Conservation (phyloP, 2,113 vertebrate genomes). For the Dendropsophus ebraccatus region DNA sequence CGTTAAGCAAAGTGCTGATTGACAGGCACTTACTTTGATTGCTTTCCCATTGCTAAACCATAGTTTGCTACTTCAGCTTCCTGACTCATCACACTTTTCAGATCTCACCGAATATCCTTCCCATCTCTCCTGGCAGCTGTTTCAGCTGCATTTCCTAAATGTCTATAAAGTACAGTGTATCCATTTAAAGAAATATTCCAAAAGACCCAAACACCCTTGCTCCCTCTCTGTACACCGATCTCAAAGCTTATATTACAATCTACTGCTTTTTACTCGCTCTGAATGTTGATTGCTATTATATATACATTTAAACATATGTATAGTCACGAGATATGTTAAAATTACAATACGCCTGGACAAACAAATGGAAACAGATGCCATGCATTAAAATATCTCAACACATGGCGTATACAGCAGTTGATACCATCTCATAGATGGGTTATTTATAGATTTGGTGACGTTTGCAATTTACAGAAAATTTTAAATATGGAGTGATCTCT, state of each 20-base stretch:
- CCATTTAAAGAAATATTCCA: background rate
- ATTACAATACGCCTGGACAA: background rate
- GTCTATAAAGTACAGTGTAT: background rate
- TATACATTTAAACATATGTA: background rate
- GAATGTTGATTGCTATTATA: background rate
- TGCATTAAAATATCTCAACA: background rate
- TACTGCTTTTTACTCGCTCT: background rate
- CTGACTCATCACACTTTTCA: conserved; percentile 33
- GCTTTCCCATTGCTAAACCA: conserved; percentile 29
- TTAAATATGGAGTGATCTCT: too few species aligned
- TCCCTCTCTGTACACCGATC: background rate
- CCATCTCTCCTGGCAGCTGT: background rate
- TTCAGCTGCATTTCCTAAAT: background rate
- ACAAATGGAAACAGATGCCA: background rate
- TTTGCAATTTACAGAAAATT: too few species aligned
- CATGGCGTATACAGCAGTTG: background rate
- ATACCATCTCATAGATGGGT: background rate
- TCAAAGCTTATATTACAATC: background rate
- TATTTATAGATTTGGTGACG: background rate
- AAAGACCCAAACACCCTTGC: background rate
- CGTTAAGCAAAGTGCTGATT: conserved; percentile 48
- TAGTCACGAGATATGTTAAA: background rate
- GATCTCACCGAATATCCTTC: background rate
- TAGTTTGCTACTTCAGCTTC: conserved; percentile 31
- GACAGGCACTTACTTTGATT: conserved; percentile 47